These are phyloP conservation scores for Palloptera scutellata DNA, from an alignment of 2,888 invertebrate genomes.

Conservation along the genomic window DNA sequence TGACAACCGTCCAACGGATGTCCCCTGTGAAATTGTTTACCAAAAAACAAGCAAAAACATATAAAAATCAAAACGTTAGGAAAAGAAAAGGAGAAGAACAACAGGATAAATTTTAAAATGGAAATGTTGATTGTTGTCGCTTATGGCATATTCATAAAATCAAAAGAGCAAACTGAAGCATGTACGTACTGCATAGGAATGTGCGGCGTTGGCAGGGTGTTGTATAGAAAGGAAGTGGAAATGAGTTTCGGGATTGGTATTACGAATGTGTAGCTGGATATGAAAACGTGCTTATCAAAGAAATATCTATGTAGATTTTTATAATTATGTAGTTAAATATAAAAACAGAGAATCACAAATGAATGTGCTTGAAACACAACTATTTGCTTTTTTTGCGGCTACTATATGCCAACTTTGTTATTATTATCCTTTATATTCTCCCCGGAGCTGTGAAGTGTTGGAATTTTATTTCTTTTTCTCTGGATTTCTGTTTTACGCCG, in stretches of 20 bases:
- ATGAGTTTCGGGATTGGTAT: not conserved
- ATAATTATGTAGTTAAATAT: too few species aligned
- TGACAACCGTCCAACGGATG: slow-evolving; percentile 64
- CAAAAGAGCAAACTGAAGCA: not conserved
- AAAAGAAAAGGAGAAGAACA: not conserved
- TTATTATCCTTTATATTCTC: too few species aligned
- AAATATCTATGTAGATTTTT: not conserved
- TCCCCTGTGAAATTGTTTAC: slow-evolving; percentile 50
- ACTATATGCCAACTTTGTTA: too few species aligned
- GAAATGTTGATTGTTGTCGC: slow-evolving; percentile 27
- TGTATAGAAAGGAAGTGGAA: too few species aligned
- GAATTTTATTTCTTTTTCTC: too few species aligned
- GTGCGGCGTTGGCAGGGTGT: not conserved
- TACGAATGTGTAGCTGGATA: not conserved
- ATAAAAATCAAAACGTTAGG: not conserved
- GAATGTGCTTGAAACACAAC: too few species aligned
- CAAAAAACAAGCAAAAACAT: not conserved
- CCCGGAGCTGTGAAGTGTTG: too few species aligned
- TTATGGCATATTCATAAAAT: not conserved
- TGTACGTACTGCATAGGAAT: not conserved
- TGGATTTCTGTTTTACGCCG: too few species aligned
- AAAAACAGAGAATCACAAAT: too few species aligned
- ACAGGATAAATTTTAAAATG: slow-evolving; percentile 22
- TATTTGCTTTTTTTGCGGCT: too few species aligned
- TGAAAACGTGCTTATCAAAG: not conserved